A percentile compares a stretch with the other conserved stretches of the same genome.
Evolutionary conservation across 1,140 invertebrate species (phyloP).

Genomic region (Doryteuthis pealeii): DNA sequence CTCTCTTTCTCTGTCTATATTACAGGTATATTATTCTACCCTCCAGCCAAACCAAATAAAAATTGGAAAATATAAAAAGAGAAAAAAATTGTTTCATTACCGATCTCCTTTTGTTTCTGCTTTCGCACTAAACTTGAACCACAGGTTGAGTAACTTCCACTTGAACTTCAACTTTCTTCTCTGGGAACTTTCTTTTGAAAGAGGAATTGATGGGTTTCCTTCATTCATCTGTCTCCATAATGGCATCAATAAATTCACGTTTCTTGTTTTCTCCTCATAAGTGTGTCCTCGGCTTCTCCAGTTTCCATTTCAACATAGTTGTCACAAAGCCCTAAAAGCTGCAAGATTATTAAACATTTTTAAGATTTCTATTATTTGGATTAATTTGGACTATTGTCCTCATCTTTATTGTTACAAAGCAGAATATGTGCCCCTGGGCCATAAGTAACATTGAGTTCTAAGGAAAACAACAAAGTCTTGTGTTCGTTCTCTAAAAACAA

Average conservation of each 20-base stretch:
- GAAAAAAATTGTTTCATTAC: no score
- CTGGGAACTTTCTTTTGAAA: slow-evolving; percentile 67
- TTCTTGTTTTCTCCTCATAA: slow-evolving; percentile 72
- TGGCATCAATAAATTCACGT: slow-evolving; percentile 74
- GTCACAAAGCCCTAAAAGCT: slow-evolving; percentile 52
- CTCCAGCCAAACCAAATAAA: no score
- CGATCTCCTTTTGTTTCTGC: slow-evolving; percentile 50
- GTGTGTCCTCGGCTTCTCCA: slow-evolving; percentile 77
- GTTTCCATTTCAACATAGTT: slow-evolving; percentile 66
- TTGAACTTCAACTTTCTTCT: slow-evolving; percentile 52
- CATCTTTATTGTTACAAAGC: no score
- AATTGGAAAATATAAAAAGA: no score
- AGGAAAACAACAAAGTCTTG: no score
- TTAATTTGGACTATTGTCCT: no score
- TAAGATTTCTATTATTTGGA: no score
- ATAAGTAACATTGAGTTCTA: no score
- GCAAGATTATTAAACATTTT: not conserved
- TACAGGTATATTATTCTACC: no score
- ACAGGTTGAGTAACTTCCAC: slow-evolving; percentile 53
- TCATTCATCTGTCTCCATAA: slow-evolving; percentile 74
- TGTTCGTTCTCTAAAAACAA: no score
- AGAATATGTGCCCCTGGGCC: no score
- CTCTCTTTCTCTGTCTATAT: no score
- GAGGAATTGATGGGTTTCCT: slow-evolving; percentile 73
- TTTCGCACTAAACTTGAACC: slow-evolving; percentile 57